Conservation (phyloP, 2,113 vertebrate species). For the Brachypteracias leptosomus region DNA sequence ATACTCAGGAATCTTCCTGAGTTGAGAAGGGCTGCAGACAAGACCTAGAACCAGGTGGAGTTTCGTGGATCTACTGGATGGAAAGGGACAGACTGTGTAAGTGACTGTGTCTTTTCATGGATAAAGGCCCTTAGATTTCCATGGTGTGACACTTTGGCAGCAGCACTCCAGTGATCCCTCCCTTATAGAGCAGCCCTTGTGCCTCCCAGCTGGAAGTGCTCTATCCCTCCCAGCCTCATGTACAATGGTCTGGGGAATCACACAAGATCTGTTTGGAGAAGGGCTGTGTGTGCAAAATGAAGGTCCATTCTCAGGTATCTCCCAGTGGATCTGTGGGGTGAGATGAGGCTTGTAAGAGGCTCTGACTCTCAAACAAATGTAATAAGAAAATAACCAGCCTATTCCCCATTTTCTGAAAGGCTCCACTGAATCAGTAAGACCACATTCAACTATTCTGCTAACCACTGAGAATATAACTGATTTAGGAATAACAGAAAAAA, state of each 20-base stretch:
- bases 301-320: neutral
- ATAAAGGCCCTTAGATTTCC: neutral
- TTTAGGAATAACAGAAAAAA: neutral
- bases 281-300: neutral
- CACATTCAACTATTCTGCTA: neutral
- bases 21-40: neutral
- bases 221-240: neutral
- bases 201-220: neutral
- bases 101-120: neutral
- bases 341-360: neutral
- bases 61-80: neutral
- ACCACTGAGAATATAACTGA: neutral
- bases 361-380: neutral
- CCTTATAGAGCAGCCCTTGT: neutral
- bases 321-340: neutral
- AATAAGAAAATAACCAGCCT: neutral
- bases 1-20: neutral
- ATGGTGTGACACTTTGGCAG: neutral
- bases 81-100: neutral
- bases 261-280: neutral
- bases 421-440: neutral
- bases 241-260: neutral
- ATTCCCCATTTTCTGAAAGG: neutral
- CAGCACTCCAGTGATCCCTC: neutral
- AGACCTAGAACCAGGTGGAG: neutral